Conservation (phyloP, 2,888 invertebrate genomes). For the Mellilla xanthometata region DNA sequence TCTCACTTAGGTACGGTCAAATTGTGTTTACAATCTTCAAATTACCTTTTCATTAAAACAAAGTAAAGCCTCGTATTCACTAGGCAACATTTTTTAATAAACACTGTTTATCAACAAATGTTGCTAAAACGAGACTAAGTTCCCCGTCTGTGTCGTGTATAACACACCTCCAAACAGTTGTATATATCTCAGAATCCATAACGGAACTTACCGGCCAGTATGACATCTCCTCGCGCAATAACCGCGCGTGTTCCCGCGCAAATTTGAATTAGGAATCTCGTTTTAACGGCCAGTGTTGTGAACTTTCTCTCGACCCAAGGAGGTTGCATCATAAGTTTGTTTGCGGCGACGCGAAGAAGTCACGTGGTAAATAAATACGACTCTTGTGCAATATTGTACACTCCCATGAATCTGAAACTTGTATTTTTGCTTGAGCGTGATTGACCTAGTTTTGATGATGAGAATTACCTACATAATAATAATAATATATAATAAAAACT, state of each 20-base stretch:
- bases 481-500: no score
- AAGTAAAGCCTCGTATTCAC: no score
- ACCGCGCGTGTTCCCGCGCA: conserved; percentile 24
- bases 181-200: conserved; percentile 17
- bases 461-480: no score
- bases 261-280: conserved; percentile 23
- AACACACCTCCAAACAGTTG: background rate
- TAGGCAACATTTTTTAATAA: no score
- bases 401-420: background rate
- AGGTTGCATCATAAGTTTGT: conserved; percentile 25
- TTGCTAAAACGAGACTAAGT: no score
- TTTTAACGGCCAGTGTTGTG: conserved; percentile 26
- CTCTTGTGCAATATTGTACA: conserved; percentile 15
- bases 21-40: no score
- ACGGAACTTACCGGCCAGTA: conserved; percentile 22
- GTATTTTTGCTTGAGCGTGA: no score
- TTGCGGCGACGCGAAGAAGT: conserved; percentile 14
- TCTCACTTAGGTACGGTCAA: no score
- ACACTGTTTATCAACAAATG: no score
- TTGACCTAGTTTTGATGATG: no score
- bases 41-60: no score
- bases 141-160: background rate
- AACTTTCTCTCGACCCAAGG: conserved; percentile 28
- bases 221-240: conserved; percentile 10
- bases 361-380: conserved; percentile 25